phyloP scores from a whole-genome alignment of 2,797 vertebrate species.

The Gymnodraco acuticeps region DNA sequence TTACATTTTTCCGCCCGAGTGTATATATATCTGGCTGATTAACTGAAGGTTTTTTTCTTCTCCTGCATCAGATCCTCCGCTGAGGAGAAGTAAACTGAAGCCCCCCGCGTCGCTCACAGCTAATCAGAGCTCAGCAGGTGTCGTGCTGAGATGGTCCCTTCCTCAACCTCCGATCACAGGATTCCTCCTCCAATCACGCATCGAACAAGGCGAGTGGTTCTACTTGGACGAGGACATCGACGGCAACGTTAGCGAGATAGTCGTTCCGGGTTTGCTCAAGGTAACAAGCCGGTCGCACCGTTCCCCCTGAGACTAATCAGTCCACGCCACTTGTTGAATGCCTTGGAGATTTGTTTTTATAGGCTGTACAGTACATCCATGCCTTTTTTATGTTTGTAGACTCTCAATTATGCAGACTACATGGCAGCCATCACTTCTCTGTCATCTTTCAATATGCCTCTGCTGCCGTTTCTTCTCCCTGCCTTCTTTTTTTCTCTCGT shows the following conservation, averaged over 20 bases:
- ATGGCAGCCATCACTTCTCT: slow-evolving; percentile 60
- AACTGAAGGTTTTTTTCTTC: slow-evolving; percentile 38
- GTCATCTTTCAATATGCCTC: slow-evolving; percentile 58
- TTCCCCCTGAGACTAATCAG: slow-evolving; percentile 65
- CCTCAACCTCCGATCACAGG: slow-evolving; percentile 83
- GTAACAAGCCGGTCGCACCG: slow-evolving; percentile 73
- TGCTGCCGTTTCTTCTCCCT: slow-evolving; percentile 24
- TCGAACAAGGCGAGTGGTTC: slow-evolving; percentile 87
- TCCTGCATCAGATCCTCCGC: slow-evolving; percentile 65
- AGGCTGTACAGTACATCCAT: slow-evolving; percentile 32
- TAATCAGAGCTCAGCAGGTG: slow-evolving; percentile 85
- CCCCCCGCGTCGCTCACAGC: slow-evolving; percentile 87
- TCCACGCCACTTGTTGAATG: slow-evolving; percentile 37
- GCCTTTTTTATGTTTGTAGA: slow-evolving; percentile 42
- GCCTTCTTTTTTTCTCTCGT: slow-evolving; percentile 35
- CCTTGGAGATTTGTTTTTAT: slow-evolving; percentile 41
- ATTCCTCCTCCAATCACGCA: slow-evolving; percentile 90
- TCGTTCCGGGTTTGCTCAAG: slow-evolving; percentile 92
- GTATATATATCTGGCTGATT: slow-evolving; percentile 19
- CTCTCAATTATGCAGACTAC: slow-evolving; percentile 46
- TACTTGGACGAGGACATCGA: slow-evolving; percentile 88
- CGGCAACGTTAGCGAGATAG: slow-evolving; percentile 84
- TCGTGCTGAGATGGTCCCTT: slow-evolving; percentile 89
- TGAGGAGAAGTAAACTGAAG: slow-evolving; percentile 67
- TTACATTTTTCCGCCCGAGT: slow-evolving; percentile 38